Conservation (phyloP, 2,797 vertebrate species). For the Periparus ater region DNA sequence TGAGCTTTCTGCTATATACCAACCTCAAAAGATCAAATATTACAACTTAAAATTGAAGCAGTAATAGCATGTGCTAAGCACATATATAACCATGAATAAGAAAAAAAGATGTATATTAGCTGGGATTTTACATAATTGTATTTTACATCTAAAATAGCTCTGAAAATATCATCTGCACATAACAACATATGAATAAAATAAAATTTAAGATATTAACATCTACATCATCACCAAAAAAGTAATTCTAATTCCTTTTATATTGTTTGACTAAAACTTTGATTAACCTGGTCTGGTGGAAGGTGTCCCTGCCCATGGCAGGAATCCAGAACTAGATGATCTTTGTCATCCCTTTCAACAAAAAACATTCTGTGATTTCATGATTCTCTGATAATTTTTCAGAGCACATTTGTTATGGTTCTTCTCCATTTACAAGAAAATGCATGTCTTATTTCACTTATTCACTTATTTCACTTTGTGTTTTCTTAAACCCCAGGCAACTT, state of each 20-base stretch:
- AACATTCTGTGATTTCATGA: background rate
- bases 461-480: background rate
- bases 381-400: background rate
- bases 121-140: background rate
- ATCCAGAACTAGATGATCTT: background rate
- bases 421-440: background rate
- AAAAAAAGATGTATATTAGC: background rate
- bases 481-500: background rate
- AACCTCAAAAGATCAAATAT: background rate
- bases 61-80: background rate
- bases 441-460: background rate
- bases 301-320: rapidly evolving
- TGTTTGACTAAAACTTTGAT: background rate
- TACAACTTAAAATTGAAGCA: background rate
- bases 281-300: background rate
- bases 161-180: background rate
- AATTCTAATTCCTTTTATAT: background rate
- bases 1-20: background rate
- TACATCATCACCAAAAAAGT: background rate
- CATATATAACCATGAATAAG: background rate
- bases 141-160: background rate
- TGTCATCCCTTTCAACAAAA: background rate
- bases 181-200: background rate
- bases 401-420: background rate
- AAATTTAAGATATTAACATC: background rate